A percentile compares a stretch with the other conserved stretches of the same genome.
These are phyloP conservation scores for Drosophila simulans DNA, from an alignment of 1,140 invertebrate species.

Conservation along the genomic window DNA sequence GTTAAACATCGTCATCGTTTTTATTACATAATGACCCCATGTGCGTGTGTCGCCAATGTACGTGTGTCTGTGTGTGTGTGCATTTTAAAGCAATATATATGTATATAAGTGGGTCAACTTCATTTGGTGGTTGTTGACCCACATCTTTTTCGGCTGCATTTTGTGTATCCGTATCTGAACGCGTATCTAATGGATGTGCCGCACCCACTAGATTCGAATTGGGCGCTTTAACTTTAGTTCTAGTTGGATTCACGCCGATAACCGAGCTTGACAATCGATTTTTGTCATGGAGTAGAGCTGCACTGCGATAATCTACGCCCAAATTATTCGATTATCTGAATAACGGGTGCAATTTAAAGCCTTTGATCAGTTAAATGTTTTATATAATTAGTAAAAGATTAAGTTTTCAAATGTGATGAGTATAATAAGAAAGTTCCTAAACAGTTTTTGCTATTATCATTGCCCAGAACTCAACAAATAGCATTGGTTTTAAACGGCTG, in stretches of 20 bases:
- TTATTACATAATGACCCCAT: constrained; percentile 69
- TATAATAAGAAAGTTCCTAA: background rate
- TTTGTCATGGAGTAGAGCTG: constrained; percentile 1
- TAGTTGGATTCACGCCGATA: constrained; percentile 38
- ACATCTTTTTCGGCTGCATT: constrained; percentile 70
- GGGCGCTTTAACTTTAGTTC: constrained; percentile 27
- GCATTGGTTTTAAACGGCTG: constrained; percentile 11
- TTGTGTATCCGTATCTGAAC: constrained; percentile 26
- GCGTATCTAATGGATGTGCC: constrained; percentile 42
- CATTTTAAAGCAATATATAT: constrained; percentile 69
- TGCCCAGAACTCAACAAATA: background rate
- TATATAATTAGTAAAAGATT: background rate
- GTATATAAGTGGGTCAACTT: constrained; percentile 70
- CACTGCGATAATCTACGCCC: constrained; percentile 7
- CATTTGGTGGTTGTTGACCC: constrained; percentile 80
- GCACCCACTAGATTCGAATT: constrained; percentile 54
- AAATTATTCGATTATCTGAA: background rate
- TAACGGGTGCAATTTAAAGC: background rate
- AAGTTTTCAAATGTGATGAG: too few species aligned
- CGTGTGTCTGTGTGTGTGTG: constrained; percentile 33
- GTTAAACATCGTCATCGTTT: constrained; percentile 61
- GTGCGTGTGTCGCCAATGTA: background rate
- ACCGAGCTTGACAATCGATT: constrained; percentile 32
- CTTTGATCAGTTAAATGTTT: background rate
- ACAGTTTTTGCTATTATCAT: constrained; percentile 5